Percentiles rank a stretch among this genome's conserved stretches.
These are phyloP conservation scores for Dioctria rufipes DNA, from an alignment of 2,888 invertebrate genomes.

Conservation along the genomic window DNA sequence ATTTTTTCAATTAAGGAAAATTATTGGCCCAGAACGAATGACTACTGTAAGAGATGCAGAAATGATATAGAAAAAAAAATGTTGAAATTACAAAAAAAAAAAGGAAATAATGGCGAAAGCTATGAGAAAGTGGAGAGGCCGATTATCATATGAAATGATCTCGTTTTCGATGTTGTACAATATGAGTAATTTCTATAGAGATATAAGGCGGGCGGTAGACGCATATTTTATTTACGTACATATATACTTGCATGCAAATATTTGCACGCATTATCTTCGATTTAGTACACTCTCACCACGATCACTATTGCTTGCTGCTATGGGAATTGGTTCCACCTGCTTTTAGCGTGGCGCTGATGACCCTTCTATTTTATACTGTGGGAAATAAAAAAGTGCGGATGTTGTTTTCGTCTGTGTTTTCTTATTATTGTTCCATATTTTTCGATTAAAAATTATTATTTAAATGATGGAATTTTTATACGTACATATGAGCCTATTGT, in stretches of 20 bases:
- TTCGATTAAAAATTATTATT: too few relatives aligned
- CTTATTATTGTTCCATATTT: too few relatives aligned
- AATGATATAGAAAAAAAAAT: constrained; percentile 39
- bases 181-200: constrained; percentile 25
- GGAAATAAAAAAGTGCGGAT: background rate
- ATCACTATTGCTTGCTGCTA: background rate
- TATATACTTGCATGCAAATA: constrained; percentile 39
- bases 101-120: constrained; percentile 45
- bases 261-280: constrained; percentile 44
- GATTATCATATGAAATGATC: constrained; percentile 43
- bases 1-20: constrained; percentile 40
- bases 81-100: constrained; percentile 22
- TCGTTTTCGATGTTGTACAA: constrained; percentile 32
- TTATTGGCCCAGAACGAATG: constrained; percentile 49
- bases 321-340: constrained; percentile 25
- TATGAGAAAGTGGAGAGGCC: constrained; percentile 46
- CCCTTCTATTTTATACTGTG: constrained; percentile 8
- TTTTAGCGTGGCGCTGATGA: background rate
- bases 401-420: too few relatives aligned
- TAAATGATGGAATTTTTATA: too few relatives aligned
- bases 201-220: background rate
- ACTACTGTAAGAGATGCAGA: constrained; percentile 25
- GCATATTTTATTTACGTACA: constrained; percentile 20
- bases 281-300: constrained; percentile 47
- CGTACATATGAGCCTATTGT: too few relatives aligned